Conservation (phyloP, 1,140 invertebrate species). For the Euwallacea fornicatus region DNA sequence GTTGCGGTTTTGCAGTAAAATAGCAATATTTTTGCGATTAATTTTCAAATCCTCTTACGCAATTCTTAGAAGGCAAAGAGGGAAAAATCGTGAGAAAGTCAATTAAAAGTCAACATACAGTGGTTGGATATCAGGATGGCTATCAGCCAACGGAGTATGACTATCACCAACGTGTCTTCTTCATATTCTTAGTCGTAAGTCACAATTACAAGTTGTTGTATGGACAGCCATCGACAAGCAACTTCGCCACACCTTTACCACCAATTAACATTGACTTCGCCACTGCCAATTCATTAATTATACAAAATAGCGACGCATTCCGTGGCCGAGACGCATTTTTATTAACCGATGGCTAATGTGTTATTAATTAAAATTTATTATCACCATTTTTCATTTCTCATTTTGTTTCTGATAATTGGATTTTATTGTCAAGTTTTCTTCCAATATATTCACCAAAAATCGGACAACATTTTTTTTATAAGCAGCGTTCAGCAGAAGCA, state of each 20-base stretch:
- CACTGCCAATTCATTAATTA: slow-evolving; percentile 40
- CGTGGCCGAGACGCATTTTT: slow-evolving; percentile 27
- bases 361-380: slow-evolving; percentile 40
- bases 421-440: slow-evolving; percentile 1
- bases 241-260: slow-evolving; percentile 29
- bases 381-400: slow-evolving; percentile 25
- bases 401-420: slow-evolving; percentile 26
- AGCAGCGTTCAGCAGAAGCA: too few relatives aligned
- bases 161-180: slow-evolving; percentile 38
- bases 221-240: slow-evolving; percentile 38
- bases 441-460: too few relatives aligned
- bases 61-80: neutral
- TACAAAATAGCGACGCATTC: slow-evolving; percentile 37
- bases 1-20: neutral
- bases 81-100: slow-evolving; percentile 31
- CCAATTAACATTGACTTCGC: slow-evolving; percentile 40
- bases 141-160: slow-evolving; percentile 37
- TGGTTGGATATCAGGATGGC: slow-evolving; percentile 16
- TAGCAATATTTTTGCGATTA: neutral
- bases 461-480: too few relatives aligned
- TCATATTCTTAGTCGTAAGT: slow-evolving; percentile 40
- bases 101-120: slow-evolving; percentile 27
- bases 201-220: slow-evolving; percentile 35
- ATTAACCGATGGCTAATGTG: slow-evolving; percentile 25
- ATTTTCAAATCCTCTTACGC: neutral